A percentile compares a stretch with the other conserved stretches of the same genome.
phyloP scores from a whole-genome alignment of 2,888 invertebrate genomes.

The Ptilodon capucinus region DNA sequence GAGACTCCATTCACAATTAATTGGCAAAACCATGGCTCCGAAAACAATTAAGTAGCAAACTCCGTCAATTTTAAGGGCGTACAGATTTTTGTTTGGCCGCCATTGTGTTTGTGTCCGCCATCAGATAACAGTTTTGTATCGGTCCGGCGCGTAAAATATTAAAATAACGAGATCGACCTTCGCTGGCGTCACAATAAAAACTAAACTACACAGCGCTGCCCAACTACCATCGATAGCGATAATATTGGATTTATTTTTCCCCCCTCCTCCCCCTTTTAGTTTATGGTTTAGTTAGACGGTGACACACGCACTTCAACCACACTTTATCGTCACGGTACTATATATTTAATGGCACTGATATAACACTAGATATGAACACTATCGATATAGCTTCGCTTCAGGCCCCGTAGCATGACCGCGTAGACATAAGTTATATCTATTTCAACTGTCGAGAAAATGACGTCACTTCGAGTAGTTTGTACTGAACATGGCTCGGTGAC shows the following conservation, averaged over 20 bases:
- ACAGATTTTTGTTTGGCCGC: conserved; percentile 17
- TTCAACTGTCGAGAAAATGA: no score
- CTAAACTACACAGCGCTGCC: conserved; percentile 39
- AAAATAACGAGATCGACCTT: conserved; percentile 66
- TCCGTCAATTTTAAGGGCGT: conserved; percentile 20
- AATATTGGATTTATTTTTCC: conserved; percentile 27
- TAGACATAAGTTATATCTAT: no score
- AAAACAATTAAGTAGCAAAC: conserved; percentile 1
- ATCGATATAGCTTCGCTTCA: conserved; percentile 61
- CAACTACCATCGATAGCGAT: conserved; percentile 54
- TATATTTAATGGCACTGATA: conserved; percentile 50
- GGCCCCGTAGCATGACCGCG: no score
- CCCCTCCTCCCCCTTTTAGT: conserved; percentile 33
- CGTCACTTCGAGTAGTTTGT: no score
- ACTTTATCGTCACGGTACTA: conserved; percentile 62
- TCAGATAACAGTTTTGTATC: conserved; percentile 36
- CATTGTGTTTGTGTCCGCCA: conserved; percentile 25
- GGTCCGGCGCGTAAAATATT: conserved; percentile 51
- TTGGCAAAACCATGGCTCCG: background rate
- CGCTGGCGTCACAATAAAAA: conserved; percentile 42
- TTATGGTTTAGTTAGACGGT: conserved; percentile 66
- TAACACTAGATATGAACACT: conserved; percentile 51
- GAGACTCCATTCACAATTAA: no score
- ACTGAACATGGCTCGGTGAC: no score
- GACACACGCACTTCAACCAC: conserved; percentile 75